Percentiles rank a stretch among this genome's conserved stretches.
Conservation (phyloP, 2,888 invertebrate species). For the Cephalotes varians region DNA sequence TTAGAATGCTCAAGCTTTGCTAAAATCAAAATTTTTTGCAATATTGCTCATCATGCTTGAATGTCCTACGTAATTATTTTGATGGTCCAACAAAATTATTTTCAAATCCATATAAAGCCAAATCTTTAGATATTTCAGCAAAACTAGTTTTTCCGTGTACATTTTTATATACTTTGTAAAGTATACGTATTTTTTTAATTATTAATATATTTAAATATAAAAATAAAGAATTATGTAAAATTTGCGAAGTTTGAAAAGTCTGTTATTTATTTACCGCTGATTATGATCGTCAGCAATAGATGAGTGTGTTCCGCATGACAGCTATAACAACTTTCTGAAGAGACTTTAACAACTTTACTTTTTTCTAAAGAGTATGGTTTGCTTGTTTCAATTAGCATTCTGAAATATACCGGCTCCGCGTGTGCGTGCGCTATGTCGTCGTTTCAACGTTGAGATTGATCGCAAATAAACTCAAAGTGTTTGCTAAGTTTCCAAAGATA, state of each 20-base stretch:
- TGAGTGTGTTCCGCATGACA: slow-evolving; percentile 33
- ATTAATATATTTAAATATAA: too few species aligned
- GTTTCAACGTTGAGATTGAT: background rate
- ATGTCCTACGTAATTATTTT: too few species aligned
- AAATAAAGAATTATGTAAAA: too few species aligned
- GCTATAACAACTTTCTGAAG: slow-evolving; percentile 46
- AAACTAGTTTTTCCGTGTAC: too few species aligned
- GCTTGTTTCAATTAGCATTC: slow-evolving; percentile 42
- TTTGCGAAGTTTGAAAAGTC: background rate
- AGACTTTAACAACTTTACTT: slow-evolving; percentile 47
- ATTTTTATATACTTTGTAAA: too few species aligned
- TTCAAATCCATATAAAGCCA: too few species aligned
- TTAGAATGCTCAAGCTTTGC: too few species aligned
- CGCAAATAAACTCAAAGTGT: background rate
- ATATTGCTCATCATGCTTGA: too few species aligned
- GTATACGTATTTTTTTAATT: too few species aligned
- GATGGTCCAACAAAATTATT: too few species aligned
- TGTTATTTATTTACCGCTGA: background rate
- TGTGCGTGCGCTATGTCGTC: background rate
- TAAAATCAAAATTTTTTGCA: too few species aligned
- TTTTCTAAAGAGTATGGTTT: slow-evolving; percentile 19
- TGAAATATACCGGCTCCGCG: slow-evolving; percentile 5
- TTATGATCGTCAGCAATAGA: background rate
- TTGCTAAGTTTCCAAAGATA: slow-evolving; percentile 2
- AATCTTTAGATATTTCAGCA: too few species aligned